Conservation (phyloP, 2,888 invertebrate genomes). For the Diarsia brunnea region DNA sequence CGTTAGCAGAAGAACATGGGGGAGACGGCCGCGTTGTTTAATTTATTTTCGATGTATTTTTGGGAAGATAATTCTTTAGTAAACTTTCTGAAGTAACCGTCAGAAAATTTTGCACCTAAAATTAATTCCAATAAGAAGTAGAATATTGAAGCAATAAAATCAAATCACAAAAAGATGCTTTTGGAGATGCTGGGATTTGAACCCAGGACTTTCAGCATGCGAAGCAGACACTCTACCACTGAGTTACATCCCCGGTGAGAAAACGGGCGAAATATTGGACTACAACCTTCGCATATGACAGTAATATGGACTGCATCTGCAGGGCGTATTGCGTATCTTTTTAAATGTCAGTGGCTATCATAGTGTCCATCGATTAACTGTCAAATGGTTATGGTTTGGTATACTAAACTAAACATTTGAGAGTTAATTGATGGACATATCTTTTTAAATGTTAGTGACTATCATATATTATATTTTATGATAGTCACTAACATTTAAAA, state of each 20-base stretch:
- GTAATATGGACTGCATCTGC: neutral
- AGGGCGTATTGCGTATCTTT: too few relatives aligned
- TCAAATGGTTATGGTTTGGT: too few relatives aligned
- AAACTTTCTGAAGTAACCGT: too few relatives aligned
- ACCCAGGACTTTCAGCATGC: constrained; percentile 93
- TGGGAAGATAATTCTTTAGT: too few relatives aligned
- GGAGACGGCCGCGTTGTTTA: neutral
- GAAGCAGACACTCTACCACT: constrained; percentile 92
- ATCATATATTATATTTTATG: too few relatives aligned
- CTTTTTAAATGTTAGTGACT: too few relatives aligned
- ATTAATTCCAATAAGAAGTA: neutral
- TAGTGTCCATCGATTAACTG: too few relatives aligned
- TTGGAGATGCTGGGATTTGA: constrained; percentile 92
- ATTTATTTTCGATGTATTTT: constrained; percentile 18
- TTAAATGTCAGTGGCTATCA: too few relatives aligned
- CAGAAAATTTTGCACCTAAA: too few relatives aligned
- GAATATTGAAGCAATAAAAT: neutral
- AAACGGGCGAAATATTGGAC: constrained; percentile 38
- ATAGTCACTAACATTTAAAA: too few relatives aligned
- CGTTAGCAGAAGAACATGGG: constrained; percentile 29
- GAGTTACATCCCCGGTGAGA: constrained; percentile 85
- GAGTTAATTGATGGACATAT: too few relatives aligned
- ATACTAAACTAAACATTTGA: too few relatives aligned
- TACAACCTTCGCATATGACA: neutral
- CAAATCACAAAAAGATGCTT: constrained; percentile 47